Conservation (phyloP, 1,140 invertebrate species). For the Caerostris darwini region DNA sequence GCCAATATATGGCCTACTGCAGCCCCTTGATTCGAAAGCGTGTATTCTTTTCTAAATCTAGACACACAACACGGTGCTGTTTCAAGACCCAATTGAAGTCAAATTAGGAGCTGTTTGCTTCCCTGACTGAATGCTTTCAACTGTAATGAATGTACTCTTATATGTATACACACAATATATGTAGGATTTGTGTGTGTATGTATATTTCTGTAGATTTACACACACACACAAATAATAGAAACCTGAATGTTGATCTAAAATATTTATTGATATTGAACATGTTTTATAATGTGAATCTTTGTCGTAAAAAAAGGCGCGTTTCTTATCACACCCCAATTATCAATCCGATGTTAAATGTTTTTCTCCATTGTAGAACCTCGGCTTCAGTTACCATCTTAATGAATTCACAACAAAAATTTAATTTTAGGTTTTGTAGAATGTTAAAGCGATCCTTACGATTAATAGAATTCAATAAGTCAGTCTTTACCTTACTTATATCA, state of each 20-base stretch:
- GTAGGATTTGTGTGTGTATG: not conserved
- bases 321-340: slow-evolving; percentile 23
- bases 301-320: not conserved
- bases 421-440: slow-evolving; percentile 68
- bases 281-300: slow-evolving; percentile 58
- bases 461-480: slow-evolving; percentile 38
- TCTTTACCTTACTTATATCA: slow-evolving; percentile 12
- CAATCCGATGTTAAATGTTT: not conserved
- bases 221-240: not conserved
- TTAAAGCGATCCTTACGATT: not conserved
- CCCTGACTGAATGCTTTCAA: slow-evolving; percentile 11
- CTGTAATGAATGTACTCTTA: not conserved
- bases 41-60: slow-evolving; percentile 48
- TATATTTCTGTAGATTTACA: not conserved
- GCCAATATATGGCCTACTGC: slow-evolving; percentile 60
- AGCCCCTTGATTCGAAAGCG: slow-evolving; percentile 52
- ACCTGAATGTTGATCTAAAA: not conserved
- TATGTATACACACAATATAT: not conserved
- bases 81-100: slow-evolving; percentile 48
- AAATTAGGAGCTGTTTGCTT: slow-evolving; percentile 19
- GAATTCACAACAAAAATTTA: not conserved
- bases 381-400: not conserved
- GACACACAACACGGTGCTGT: slow-evolving; percentile 65
- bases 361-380: not conserved
- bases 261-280: not conserved